Conservation (phyloP, 2,888 invertebrate genomes). For the Abrostola tripartita region DNA sequence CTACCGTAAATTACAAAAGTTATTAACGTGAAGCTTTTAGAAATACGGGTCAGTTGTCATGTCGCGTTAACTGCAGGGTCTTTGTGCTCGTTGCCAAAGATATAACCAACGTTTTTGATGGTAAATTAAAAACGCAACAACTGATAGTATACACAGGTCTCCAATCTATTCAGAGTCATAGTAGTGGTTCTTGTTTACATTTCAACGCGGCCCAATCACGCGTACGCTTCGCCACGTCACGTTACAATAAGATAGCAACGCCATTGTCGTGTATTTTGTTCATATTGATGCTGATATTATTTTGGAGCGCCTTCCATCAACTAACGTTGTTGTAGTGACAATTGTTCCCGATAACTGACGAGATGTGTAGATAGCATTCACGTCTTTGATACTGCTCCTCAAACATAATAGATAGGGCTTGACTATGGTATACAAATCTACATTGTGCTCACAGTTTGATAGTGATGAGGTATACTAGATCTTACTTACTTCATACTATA, state of each 20-base stretch:
- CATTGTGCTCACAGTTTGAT: no score
- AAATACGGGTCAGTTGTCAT: no score
- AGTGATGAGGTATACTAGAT: no score
- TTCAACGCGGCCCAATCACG: constrained; percentile 76
- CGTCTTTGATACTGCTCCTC: background rate
- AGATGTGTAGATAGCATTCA: constrained; percentile 4
- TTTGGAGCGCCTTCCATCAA: constrained; percentile 53
- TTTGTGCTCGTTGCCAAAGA: no score
- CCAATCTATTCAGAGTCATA: constrained; percentile 20
- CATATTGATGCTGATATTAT: constrained; percentile 63
- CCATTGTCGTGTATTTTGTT: constrained; percentile 73
- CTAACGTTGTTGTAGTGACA: constrained; percentile 40
- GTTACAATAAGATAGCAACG: constrained; percentile 72
- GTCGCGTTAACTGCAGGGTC: no score
- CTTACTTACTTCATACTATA: no score
- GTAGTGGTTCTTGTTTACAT: constrained; percentile 66
- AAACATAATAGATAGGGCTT: background rate
- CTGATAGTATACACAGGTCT: no score
- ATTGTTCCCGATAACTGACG: constrained; percentile 5
- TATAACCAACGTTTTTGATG: no score
- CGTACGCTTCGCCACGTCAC: constrained; percentile 68
- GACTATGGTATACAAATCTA: no score
- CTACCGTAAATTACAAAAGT: no score
- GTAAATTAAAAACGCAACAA: no score
- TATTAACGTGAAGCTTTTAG: no score